Evolutionary conservation across 2,113 vertebrate species (phyloP), one percentile per base, ranked within the genome.

Genomic region (Excalfactoria chinensis): DNA sequence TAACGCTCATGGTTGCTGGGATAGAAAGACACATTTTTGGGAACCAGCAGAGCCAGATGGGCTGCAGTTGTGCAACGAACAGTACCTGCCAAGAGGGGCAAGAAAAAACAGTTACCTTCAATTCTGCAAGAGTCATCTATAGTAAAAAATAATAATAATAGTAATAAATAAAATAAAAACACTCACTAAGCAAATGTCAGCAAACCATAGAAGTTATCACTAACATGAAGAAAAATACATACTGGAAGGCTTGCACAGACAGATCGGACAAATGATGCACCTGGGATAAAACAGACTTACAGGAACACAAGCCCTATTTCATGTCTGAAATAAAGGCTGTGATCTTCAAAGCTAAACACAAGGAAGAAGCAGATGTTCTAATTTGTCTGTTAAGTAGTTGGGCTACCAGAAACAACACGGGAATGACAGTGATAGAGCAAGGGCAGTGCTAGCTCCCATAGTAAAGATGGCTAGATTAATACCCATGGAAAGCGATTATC

Each of bases 1-100:
- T 99, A 99, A 96, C 99, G 99, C 83, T 99, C 99, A 0, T 99
- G 98, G 97, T 99, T 99, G 98, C 99, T 98, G 71, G 99, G 99
- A 96, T 99, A 99, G 97, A 99, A 99, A 64, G 99, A 98, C 28
- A 99, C 98, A 34, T 99, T 99, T 98, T 99, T 99, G 94, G 99
- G 99, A 80, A 99, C 99, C 86, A 99, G 98, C 74, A 99, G 97
- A 63, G 99, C 99, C 85, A 99, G 97, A 58, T 99, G 99, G 77
- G 99, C 99, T 44, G 99, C 99, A 22, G 99, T 99, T 59, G 99
- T 99, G 93, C 99, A 99, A 64, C 99, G 99, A 90, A 99, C 99
- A 22, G 99, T 99, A 95, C 99, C 99, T 99, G 96, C 43, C 93
- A 88, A 49, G 90, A 32, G 73, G 58, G 25, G 49, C 40, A 66